phyloP scores from a whole-genome alignment of 2,888 invertebrate species.

The Parelbella ahira region DNA sequence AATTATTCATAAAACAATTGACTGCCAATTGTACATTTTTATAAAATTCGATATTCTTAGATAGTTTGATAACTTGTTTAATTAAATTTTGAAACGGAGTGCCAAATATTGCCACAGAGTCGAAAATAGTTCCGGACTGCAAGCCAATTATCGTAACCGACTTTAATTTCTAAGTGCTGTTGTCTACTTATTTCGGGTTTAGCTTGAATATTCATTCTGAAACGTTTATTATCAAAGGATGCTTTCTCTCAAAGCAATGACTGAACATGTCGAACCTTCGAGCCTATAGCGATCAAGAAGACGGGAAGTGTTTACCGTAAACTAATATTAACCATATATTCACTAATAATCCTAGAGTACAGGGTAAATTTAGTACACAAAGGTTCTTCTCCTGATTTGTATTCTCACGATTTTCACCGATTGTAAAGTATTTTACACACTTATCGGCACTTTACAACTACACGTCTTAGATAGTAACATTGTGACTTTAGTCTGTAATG shows the following conservation, averaged over 20 bases:
- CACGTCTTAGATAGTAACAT: slow-evolving; percentile 59
- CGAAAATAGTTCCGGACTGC: slow-evolving; percentile 40
- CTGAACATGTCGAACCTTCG: slow-evolving; percentile 54
- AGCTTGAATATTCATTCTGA: slow-evolving; percentile 42
- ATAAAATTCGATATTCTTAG: slow-evolving; percentile 72
- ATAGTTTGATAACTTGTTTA: slow-evolving; percentile 71
- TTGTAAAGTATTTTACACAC: slow-evolving; percentile 68
- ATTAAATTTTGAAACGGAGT: slow-evolving; percentile 67
- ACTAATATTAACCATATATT: slow-evolving; percentile 54
- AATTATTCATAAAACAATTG: slow-evolving; percentile 69
- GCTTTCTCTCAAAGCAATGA: slow-evolving; percentile 67
- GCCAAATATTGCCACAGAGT: slow-evolving; percentile 57
- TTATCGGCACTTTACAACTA: slow-evolving; percentile 68
- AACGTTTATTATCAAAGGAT: slow-evolving; percentile 51
- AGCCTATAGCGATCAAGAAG: slow-evolving; percentile 37
- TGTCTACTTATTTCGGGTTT: slow-evolving; percentile 34
- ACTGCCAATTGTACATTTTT: slow-evolving; percentile 79
- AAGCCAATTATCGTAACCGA: slow-evolving; percentile 42
- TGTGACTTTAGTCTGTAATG: slow-evolving; percentile 62
- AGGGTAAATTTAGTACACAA: slow-evolving; percentile 78
- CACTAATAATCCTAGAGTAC: slow-evolving; percentile 78
- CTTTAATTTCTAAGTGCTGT: slow-evolving; percentile 41
- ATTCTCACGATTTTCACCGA: slow-evolving; percentile 71
- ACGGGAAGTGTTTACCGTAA: slow-evolving; percentile 42
- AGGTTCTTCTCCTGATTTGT: slow-evolving; percentile 63